phyloP scores from a whole-genome alignment of 2,888 invertebrate genomes.

The Chloromyia formosa region DNA sequence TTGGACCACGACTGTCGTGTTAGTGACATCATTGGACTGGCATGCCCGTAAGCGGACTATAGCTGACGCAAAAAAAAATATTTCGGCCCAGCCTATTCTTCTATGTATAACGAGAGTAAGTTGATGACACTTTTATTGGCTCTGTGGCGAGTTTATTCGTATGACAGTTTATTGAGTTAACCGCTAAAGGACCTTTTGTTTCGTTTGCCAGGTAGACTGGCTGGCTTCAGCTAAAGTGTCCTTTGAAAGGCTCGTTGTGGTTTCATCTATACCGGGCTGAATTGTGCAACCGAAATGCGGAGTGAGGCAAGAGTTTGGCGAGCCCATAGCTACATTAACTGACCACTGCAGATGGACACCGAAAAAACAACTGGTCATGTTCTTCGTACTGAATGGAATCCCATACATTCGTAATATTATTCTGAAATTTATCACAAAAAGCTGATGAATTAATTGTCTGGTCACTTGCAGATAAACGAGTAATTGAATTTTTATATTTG shows the following conservation, averaged over 20 bases:
- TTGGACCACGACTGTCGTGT: too few relatives aligned
- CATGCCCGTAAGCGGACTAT: too few relatives aligned
- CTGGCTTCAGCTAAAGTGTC: background rate
- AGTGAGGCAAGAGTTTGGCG: too few relatives aligned
- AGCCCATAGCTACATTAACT: too few relatives aligned
- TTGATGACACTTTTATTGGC: slow-evolving; percentile 41
- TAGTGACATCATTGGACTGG: too few relatives aligned
- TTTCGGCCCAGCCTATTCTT: too few relatives aligned
- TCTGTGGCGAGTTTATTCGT: slow-evolving; percentile 36
- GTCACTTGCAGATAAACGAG: slow-evolving; percentile 25
- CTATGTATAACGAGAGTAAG: background rate
- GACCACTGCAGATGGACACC: background rate
- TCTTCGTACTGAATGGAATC: background rate
- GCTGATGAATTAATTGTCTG: slow-evolving; percentile 37
- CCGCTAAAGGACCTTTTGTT: slow-evolving; percentile 19
- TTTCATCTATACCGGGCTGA: background rate
- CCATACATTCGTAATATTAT: background rate
- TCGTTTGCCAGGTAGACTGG: slow-evolving; percentile 7
- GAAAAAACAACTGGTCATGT: slow-evolving; percentile 7
- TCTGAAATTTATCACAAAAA: slow-evolving; percentile 27
- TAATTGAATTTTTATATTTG: slow-evolving; percentile 15
- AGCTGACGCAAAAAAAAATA: too few relatives aligned
- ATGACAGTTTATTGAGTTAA: slow-evolving; percentile 42
- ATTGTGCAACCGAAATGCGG: background rate
- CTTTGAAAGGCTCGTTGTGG: slow-evolving; percentile 14